Base-by-base conservation (phyloP, 2,888 invertebrate genomes). In the Calameuta filiformis region DNA sequence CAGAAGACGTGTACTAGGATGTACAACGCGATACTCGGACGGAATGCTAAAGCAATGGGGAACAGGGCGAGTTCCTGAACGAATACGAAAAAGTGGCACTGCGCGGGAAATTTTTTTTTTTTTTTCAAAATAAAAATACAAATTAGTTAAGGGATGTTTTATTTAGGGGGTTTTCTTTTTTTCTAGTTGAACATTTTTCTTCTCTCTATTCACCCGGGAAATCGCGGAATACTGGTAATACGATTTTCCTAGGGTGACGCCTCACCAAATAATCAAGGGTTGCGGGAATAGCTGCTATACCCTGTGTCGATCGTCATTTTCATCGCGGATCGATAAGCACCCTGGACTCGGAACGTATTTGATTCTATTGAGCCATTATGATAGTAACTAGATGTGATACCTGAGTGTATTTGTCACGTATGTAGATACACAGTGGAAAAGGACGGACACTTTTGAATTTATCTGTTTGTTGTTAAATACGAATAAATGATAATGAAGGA, bases 41-140 rank as follows among this genome's bases (percentile, higher is more conserved):
- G 81, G 85, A 84, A 85, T 85, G 81, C 77, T 81, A 84, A 85
- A 77, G 71, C 6, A 71, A 31, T 12, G 15, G 31, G 71, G 34
- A 71, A 31, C 71, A 31, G 71, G 71, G 12, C 11, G 34, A 31
- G 34, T 31, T 31, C 15, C 12, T 71, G 31, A 71, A 33, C 31
- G 71, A 12, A 23, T 2, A 71, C 31, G 3, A 40, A 56, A 56
- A 23, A 56, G 56, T 56, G 15, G 1, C 23, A 23, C 23, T 56
- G 56, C 23, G 23, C 56, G 56, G 6, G 56, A 2, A 56, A 6
- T 6, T 12, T 11, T 37, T 37, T 56, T 9, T 56, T 9, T 56
- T 56, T 15, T 56, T 56, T 56, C 56, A 9, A 23, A 56, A 56
- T 56, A 0, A 0, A 56, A 56, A 56, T 9, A 23, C 2, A 9